phyloP scores from a whole-genome alignment of 2,797 vertebrate genomes.

The Sebastolobus altivelis region DNA sequence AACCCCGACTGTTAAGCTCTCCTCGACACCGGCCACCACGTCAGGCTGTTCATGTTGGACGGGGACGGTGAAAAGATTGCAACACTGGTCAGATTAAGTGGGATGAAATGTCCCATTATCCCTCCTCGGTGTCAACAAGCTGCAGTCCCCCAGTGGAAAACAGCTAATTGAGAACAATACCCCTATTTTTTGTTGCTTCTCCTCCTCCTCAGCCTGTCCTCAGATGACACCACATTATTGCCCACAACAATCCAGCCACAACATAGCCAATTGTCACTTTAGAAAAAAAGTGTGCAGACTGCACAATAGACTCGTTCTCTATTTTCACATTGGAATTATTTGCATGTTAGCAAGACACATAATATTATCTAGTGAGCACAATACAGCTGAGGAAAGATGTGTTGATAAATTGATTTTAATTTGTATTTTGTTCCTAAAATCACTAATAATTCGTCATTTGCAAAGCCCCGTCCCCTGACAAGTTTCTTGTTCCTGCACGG shows the following conservation, averaged over 20 bases:
- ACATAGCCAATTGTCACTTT: conserved; percentile 40
- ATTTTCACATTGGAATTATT: conserved; percentile 7
- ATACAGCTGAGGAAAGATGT: neutral
- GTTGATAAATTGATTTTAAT: neutral
- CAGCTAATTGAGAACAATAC: conserved; percentile 70
- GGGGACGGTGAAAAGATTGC: conserved; percentile 16
- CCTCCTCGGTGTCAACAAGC: conserved; percentile 55
- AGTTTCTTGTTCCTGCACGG: neutral
- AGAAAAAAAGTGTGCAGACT: conserved; percentile 2
- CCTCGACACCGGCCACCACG: neutral
- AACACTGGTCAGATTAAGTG: conserved; percentile 41
- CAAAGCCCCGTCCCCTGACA: neutral
- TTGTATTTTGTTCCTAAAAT: neutral
- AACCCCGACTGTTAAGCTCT: conserved; percentile 47
- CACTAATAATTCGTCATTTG: neutral
- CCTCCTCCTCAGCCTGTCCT: conserved; percentile 60
- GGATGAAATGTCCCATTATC: conserved; percentile 69
- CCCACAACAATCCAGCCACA: conserved; percentile 41
- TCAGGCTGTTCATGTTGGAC: conserved; percentile 21
- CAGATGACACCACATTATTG: conserved; percentile 60
- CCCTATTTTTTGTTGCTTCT: conserved; percentile 44
- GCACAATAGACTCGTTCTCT: conserved; percentile 12
- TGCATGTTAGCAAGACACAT: neutral
- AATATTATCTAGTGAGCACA: neutral
- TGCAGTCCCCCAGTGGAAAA: conserved; percentile 67